These are phyloP conservation scores for Stenodema calcarata DNA, from an alignment of 2,888 invertebrate genomes.

Conservation along the genomic window DNA sequence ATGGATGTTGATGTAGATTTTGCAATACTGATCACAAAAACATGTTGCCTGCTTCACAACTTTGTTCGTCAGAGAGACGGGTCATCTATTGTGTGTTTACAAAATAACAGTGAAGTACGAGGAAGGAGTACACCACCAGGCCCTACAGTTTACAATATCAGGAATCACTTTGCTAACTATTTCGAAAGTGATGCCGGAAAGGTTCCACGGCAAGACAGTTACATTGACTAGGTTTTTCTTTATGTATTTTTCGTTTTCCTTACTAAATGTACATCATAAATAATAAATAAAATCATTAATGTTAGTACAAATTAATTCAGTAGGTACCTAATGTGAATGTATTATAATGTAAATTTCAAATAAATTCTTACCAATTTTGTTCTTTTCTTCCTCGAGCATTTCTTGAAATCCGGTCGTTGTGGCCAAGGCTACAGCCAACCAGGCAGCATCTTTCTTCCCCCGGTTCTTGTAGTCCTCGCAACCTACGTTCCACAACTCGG, in stretches of 20 bases:
- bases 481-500: background rate
- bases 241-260: no score
- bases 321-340: no score
- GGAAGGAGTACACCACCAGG: background rate
- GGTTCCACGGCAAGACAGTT: slow-evolving; percentile 26
- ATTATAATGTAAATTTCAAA: no score
- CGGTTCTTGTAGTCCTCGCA: background rate
- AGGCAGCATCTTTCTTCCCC: slow-evolving; percentile 2
- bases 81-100: background rate
- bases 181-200: slow-evolving; percentile 15
- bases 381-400: background rate
- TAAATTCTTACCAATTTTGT: background rate
- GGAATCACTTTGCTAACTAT: slow-evolving; percentile 16
- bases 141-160: background rate
- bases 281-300: no score
- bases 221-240: background rate
- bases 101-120: background rate
- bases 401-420: background rate
- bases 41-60: slow-evolving; percentile 47
- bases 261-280: no score
- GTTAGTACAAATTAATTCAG: no score
- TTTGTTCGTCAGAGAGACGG: slow-evolving; percentile 45
- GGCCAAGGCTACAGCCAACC: background rate
- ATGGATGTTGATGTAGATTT: slow-evolving; percentile 35
- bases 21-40: slow-evolving; percentile 31